Evolutionary conservation across 2,113 vertebrate species (phyloP).

Genomic region (Alligator mississippiensis): DNA sequence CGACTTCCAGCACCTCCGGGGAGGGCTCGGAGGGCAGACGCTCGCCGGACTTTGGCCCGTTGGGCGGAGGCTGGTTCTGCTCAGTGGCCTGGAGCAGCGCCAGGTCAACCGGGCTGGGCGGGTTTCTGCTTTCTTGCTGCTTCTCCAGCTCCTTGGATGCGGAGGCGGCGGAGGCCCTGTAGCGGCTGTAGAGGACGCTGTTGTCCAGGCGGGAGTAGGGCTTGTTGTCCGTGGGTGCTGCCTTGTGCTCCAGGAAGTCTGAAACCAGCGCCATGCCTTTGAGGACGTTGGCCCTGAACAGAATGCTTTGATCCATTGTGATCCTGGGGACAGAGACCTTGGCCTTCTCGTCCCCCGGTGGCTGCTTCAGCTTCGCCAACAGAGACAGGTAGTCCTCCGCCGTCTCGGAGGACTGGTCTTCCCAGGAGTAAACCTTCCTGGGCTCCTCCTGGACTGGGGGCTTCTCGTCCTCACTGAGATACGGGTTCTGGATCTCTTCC

Average conservation of each 20-base stretch:
- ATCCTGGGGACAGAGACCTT: neutral
- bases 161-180: conserved; percentile 15
- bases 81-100: conserved; percentile 27
- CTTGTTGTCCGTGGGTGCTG: neutral
- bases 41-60: neutral
- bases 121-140: neutral
- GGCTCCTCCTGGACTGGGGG: neutral
- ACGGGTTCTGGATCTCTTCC: conserved; percentile 72
- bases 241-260: conserved; percentile 69
- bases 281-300: conserved; percentile 67
- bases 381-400: neutral
- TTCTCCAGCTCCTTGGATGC: neutral
- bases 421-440: neutral
- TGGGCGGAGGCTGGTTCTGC: conserved; percentile 65
- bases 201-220: conserved; percentile 86
- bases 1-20: neutral
- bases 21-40: conserved; percentile 31
- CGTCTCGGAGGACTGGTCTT: neutral
- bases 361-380: conserved; percentile 76
- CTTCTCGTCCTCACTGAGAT: conserved; percentile 61
- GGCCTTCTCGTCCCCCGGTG: neutral
- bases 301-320: conserved; percentile 21
- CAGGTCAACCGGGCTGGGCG: neutral
- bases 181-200: conserved; percentile 86
- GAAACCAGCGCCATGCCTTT: conserved; percentile 60